Percentiles rank a stretch among this genome's conserved stretches.
Evolutionary conservation across 2,888 invertebrate genomes (phyloP).

Genomic region (Anthophora plumipes): DNA sequence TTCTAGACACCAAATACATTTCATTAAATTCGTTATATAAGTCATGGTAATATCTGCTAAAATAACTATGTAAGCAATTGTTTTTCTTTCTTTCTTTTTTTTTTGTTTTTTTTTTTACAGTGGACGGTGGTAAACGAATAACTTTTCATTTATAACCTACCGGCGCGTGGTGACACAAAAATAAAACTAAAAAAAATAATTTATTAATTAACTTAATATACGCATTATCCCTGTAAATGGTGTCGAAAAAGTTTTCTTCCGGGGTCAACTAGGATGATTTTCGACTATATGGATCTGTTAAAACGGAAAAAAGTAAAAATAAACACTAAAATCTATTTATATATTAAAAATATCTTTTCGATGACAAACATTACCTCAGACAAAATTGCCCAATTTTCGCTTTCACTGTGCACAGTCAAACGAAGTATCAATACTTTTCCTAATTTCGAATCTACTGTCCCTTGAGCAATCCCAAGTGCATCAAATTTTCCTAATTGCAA

Average conservation of each 20-base stretch:
- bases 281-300: conserved; percentile 83
- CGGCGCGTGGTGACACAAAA: conserved; percentile 25
- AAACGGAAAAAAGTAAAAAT: conserved; percentile 37
- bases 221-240: conserved; percentile 60
- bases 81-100: too few species aligned
- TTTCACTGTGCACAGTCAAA: conserved; percentile 91
- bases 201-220: conserved; percentile 45
- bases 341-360: not conserved
- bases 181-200: conserved; percentile 56
- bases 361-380: conserved; percentile 89
- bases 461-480: conserved; percentile 92
- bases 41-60: not conserved
- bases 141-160: conserved; percentile 31
- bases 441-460: conserved; percentile 87
- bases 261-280: conserved; percentile 82
- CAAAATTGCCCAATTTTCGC: conserved; percentile 95
- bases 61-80: conserved; percentile 24
- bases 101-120: too few species aligned
- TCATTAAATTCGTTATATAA: not conserved
- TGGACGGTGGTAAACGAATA: conserved; percentile 59
- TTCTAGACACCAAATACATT: conserved; percentile 9
- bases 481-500: conserved; percentile 89
- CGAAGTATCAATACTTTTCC: conserved; percentile 90
- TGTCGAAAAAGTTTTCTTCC: conserved; percentile 64
- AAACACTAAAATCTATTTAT: conserved; percentile 22